Evolutionary conservation across 2,797 vertebrate genomes (phyloP), one percentile per base, ranked within the genome.

Genomic region (Loriculus beryllinus): DNA sequence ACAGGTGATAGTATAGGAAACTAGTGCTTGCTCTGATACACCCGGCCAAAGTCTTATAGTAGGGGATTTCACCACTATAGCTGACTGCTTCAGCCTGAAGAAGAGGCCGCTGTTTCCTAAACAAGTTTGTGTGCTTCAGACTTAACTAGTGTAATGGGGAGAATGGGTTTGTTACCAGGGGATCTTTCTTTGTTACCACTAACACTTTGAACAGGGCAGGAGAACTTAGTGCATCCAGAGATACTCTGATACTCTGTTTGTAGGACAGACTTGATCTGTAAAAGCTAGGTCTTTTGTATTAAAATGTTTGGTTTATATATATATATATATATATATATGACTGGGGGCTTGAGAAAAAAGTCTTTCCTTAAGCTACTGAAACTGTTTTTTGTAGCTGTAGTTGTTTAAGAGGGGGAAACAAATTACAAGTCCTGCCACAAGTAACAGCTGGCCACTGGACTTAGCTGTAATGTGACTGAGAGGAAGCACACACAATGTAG

Each of bases 1-100:
- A 25, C 59, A 47, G 35, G 39, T 18, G 7, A 0, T 23, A 26
- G 43, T 10, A 2, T 3, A 40, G 47, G 29, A 40, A 65, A 1
- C 33, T 37, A 17, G 22, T 29, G 26, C 35, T 21, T 64, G 14
- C 40, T 59, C 1, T 78, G 37, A 5, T 64, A 7, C 5, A 14
- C 29, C 25, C 33, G 88, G 47, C 35, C 77, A 8, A 26, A 54
- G 35, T n/a, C n/a, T n/a, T n/a, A n/a, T 31, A 54, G 56, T 23
- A 47, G 51, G 25, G 12, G 8, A 23, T 91, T 71, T 69, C 82
- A 47, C 47, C 63, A 43, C 11, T 54, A n/a, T 31, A 33, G 18
- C 14, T 2, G 22, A 13, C 64, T n/a, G 45, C 70, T 81, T 81
- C 80, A 75, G 40, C 65, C 72, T 60, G 8, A 26, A 67, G 60